Percentiles rank a stretch among this genome's conserved stretches.
phyloP scores from a whole-genome alignment of 2,797 vertebrate genomes.

The Saxicola maurus region DNA sequence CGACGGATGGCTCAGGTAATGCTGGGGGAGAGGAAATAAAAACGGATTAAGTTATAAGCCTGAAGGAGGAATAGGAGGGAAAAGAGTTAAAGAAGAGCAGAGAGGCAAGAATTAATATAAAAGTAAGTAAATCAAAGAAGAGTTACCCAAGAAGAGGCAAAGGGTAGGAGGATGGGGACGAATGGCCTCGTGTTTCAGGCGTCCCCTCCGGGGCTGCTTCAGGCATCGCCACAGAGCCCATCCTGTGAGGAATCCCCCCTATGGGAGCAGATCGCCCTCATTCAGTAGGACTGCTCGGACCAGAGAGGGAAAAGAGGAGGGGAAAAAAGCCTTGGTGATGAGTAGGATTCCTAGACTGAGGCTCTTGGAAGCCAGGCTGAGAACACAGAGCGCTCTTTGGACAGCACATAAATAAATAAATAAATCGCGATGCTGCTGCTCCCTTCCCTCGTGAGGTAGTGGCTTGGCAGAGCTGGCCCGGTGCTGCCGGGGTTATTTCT shows the following conservation, averaged over 20 bases:
- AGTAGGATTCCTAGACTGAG: background rate
- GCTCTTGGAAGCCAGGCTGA: background rate
- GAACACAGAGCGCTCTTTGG: background rate
- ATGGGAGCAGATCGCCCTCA: background rate
- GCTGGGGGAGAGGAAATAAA: background rate
- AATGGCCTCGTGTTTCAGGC: background rate
- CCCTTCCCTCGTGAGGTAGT: background rate
- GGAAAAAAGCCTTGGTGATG: background rate
- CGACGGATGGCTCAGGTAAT: background rate
- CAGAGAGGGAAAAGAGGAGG: background rate
- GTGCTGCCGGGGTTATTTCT: background rate
- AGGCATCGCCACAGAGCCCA: background rate
- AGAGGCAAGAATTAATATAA: background rate
- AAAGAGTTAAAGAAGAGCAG: background rate
- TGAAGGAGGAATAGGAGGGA: background rate
- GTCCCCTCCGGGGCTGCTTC: background rate
- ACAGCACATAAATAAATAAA: background rate
- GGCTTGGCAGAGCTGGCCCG: background rate
- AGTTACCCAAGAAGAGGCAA: conserved; percentile 37
- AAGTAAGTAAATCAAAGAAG: background rate
- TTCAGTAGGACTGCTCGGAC: background rate
- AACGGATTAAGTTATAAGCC: rapidly evolving
- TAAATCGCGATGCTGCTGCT: background rate
- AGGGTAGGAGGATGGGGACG: conserved; percentile 31
- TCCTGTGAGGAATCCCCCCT: conserved; percentile 8